Percentiles rank a stretch among this genome's conserved stretches.
These are phyloP conservation scores for Rhinopomastus cyanomelas DNA, from an alignment of 2,113 vertebrate species.

Conservation along the genomic window DNA sequence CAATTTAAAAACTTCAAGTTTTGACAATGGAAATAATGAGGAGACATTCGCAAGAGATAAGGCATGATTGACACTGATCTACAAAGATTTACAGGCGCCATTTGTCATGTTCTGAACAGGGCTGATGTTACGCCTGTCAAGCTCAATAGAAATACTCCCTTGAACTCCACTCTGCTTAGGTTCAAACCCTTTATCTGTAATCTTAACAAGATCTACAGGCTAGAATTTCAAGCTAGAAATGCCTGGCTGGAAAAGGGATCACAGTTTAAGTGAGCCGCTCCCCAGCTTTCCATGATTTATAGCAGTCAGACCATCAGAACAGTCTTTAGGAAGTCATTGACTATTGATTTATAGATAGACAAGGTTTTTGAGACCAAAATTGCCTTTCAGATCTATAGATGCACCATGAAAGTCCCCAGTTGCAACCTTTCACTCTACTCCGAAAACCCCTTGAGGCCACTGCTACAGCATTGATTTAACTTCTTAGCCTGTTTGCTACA, in stretches of 20 bases:
- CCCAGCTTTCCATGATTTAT: background rate
- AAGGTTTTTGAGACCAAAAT: background rate
- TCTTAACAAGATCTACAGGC: conserved; percentile 37
- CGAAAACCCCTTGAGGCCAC: background rate
- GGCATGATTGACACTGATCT: conserved; percentile 31
- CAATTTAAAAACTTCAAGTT: conserved; percentile 11
- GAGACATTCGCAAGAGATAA: conserved; percentile 8
- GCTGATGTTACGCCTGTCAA: conserved; percentile 38
- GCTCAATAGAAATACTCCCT: conserved; percentile 9
- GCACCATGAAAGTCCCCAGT: rapidly evolving
- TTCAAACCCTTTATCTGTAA: conserved; percentile 30
- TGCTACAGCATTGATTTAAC: background rate
- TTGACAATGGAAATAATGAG: conserved; percentile 34
- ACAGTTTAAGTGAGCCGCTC: background rate
- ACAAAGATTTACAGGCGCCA: conserved; percentile 30
- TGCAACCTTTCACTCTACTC: background rate
- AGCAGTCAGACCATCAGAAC: background rate
- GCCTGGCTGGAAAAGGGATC: background rate
- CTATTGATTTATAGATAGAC: background rate
- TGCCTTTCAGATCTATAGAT: background rate
- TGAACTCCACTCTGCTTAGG: background rate
- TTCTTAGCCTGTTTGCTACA: background rate
- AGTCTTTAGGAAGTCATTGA: background rate
- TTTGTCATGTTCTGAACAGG: conserved; percentile 34
- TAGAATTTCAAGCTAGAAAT: background rate